A percentile compares a stretch with the other conserved stretches of the same genome.
Conservation (phyloP, 2,888 invertebrate species). For the Drosophila mettleri region DNA sequence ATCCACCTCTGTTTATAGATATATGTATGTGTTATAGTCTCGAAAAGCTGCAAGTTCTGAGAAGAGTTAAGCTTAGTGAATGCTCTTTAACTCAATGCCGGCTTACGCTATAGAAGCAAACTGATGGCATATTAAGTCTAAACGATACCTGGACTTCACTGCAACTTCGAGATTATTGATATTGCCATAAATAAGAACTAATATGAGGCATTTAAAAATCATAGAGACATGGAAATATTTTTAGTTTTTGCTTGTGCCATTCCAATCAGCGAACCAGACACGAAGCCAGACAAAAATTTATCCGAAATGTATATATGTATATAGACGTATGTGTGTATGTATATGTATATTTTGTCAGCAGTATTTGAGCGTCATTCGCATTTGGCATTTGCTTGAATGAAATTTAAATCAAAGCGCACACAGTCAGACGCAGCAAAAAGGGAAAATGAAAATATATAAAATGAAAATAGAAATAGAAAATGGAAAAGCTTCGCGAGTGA, state of each 20-base stretch:
- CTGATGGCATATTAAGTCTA: neutral
- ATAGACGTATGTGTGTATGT: neutral
- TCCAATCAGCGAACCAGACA: constrained; percentile 14
- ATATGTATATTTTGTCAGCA: constrained; percentile 28
- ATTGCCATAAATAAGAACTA: neutral
- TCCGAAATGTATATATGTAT: neutral
- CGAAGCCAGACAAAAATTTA: constrained; percentile 8
- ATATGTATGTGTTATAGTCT: no score
- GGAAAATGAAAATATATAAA: constrained; percentile 25
- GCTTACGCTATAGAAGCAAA: neutral
- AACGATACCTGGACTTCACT: neutral
- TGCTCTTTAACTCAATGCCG: neutral
- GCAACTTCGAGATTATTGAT: neutral
- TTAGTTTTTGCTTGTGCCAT: neutral
- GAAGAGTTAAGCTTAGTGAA: neutral
- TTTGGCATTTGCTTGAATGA: constrained; percentile 45
- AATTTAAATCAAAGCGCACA: constrained; percentile 50
- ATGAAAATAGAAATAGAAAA: constrained; percentile 44
- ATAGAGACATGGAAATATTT: constrained; percentile 1
- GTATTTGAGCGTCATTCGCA: constrained; percentile 37
- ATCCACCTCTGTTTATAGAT: no score
- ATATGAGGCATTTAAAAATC: neutral
- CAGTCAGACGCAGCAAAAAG: constrained; percentile 3
- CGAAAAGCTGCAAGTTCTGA: no score
- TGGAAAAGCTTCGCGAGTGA: constrained; percentile 23